A percentile compares a stretch with the other conserved stretches of the same genome.
Conservation (phyloP, 37 sponge, comb jelly and placozoan species). For the Spongilla lacustris region DNA sequence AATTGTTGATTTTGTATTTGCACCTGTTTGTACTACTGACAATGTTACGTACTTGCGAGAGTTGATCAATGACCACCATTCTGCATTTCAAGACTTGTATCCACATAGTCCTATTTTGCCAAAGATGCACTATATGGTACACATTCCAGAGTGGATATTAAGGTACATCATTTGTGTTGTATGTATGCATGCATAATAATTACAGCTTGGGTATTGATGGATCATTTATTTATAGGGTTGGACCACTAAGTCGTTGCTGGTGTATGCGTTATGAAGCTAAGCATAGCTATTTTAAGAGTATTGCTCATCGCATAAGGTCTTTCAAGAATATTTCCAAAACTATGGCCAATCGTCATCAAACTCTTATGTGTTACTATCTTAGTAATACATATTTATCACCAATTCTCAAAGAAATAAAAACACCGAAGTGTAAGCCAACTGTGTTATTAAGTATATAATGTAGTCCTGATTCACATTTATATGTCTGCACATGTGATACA, state of each 20-base stretch:
- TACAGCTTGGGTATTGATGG: too few species aligned
- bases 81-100: constrained; percentile 44
- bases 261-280: constrained; percentile 78
- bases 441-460: too few species aligned
- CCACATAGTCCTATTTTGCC: constrained; percentile 42
- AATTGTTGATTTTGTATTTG: constrained; percentile 52
- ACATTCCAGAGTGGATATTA: constrained; percentile 51
- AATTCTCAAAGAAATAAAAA: too few species aligned
- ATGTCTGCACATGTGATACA: too few species aligned
- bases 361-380: constrained; percentile 42
- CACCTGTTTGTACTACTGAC: constrained; percentile 25
- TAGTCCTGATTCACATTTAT: too few species aligned
- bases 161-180: too few species aligned
- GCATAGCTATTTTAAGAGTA: constrained; percentile 48
- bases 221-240: constrained; percentile 33
- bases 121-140: constrained; percentile 69
- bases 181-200: too few species aligned
- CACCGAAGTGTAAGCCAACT: too few species aligned
- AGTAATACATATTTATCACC: too few species aligned
- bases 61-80: constrained; percentile 33
- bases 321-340: constrained; percentile 66
- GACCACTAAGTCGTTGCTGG: constrained; percentile 56
- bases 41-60: constrained; percentile 7
- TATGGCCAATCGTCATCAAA: constrained; percentile 47
- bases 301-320: constrained; percentile 24